Evolutionary conservation across 2,113 vertebrate species (phyloP), one percentile per base, ranked within the genome.

Genomic region (Myodes glareolus): DNA sequence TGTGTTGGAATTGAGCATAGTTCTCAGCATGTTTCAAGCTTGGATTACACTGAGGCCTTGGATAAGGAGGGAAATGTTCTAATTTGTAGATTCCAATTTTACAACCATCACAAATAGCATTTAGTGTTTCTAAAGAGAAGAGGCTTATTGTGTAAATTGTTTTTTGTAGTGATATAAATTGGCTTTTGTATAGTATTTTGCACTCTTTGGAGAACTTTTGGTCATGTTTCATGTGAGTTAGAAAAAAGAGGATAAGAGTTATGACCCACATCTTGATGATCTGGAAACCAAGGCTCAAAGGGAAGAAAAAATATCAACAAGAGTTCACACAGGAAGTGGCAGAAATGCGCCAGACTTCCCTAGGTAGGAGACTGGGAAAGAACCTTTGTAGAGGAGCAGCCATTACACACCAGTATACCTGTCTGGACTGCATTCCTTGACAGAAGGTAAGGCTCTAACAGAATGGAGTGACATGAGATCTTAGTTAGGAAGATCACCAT

Each of bases 1-100:
- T 94, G 72, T 73, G 25, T 82, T 45, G 88, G 45, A 94, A 90
- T 8, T 91, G 63, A 91, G 19, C 72, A 65, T 7, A 95, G 50
- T 73, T 88, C 87, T 89, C 8, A 84, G 92, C 27, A 78, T 31
- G 42, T 50, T 93, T 96, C 86, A 88, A 96, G 72, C 19, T 93
- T 93, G 92, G 73, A 63, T 97, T 70, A 87, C 6, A 47, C 55
- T 92, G 94, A 86, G 91, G 31, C 36, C 82, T 5, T 91, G 45
- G 81, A n/a, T 78, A 93, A 90, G 47, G 0, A 36, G 63, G 31
- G 82, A 96, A 68, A 58, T 86, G 27, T 61, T 86, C 61, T 97
- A 61, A 95, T 93, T 93, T 78, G 92, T 92, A 85, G 29, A 55
- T 29, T 39, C 81, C 94, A 96, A 86, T 91, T 94, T 97, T 87